Evolutionary conservation across 2,888 invertebrate genomes (phyloP).

Genomic region (Apamea crenata): DNA sequence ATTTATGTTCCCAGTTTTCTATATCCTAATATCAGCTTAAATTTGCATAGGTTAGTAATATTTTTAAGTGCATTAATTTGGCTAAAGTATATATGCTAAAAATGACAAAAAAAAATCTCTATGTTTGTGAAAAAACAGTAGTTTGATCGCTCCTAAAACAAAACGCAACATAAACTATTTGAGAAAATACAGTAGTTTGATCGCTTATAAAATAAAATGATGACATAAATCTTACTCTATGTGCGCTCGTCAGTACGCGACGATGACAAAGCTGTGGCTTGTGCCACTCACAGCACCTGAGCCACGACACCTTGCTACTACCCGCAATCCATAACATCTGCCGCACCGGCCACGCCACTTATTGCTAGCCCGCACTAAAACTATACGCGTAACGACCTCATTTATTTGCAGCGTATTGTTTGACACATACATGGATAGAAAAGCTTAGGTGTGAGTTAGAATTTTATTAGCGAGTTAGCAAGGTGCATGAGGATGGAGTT

Average conservation of each 20-base stretch:
- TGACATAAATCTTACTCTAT: conserved; percentile 5
- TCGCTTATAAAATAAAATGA: neutral
- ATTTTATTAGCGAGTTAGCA: conserved; percentile 25
- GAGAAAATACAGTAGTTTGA: neutral
- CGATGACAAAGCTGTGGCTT: conserved; percentile 84
- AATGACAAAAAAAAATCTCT: neutral
- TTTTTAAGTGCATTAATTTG: neutral
- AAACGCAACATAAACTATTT: neutral
- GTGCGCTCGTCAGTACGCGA: conserved; percentile 71
- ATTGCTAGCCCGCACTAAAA: conserved; percentile 63
- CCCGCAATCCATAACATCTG: conserved; percentile 85
- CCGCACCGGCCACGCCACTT: conserved; percentile 66
- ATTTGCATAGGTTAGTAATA: neutral
- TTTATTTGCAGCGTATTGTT: conserved; percentile 53
- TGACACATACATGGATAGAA: conserved; percentile 12
- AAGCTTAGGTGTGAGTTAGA: conserved; percentile 32
- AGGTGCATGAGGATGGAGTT: neutral
- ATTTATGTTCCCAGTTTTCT: neutral
- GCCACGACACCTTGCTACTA: conserved; percentile 83
- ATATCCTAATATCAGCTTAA: neutral
- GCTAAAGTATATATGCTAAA: neutral
- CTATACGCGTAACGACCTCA: conserved; percentile 53
- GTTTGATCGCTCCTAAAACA: neutral
- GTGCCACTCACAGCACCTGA: conserved; percentile 86
- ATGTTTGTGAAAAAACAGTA: neutral